Evolutionary conservation across 2,888 invertebrate species (phyloP).

Genomic region (Phragmatobia fuliginosa): DNA sequence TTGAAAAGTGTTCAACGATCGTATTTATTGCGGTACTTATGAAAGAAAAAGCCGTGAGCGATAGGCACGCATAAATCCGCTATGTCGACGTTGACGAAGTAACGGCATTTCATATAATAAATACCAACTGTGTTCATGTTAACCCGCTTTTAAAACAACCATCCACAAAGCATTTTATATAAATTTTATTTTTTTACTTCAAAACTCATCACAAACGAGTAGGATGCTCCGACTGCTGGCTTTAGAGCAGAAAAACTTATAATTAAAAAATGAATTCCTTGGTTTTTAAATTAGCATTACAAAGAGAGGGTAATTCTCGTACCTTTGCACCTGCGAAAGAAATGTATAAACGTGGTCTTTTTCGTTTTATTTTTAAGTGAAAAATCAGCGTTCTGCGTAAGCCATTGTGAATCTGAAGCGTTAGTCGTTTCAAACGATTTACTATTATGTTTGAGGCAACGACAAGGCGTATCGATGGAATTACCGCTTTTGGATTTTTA

Average conservation of each 20-base stretch:
- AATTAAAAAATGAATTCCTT: slow-evolving; percentile 87
- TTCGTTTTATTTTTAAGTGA: slow-evolving; percentile 76
- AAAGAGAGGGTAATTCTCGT: slow-evolving; percentile 85
- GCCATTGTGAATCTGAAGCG: slow-evolving; percentile 36
- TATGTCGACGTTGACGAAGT: slow-evolving; percentile 40
- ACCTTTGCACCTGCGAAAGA: slow-evolving; percentile 81
- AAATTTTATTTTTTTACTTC: slow-evolving; percentile 68
- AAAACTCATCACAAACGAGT: slow-evolving; percentile 79
- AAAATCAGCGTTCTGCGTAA: slow-evolving; percentile 71
- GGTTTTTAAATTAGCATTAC: slow-evolving; percentile 86
- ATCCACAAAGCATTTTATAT: slow-evolving; percentile 61
- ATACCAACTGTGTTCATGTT: slow-evolving; percentile 42
- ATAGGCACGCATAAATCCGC: slow-evolving; percentile 34
- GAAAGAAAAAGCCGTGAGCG: slow-evolving; percentile 31
- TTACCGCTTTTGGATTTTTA: not conserved
- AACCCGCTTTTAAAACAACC: slow-evolving; percentile 42
- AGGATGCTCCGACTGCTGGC: slow-evolving; percentile 81
- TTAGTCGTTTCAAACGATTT: slow-evolving; percentile 17
- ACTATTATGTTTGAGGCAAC: slow-evolving; percentile 1
- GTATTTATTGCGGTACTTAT: slow-evolving; percentile 21
- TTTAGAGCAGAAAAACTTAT: slow-evolving; percentile 85
- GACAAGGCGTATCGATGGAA: not conserved
- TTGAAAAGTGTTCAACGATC: slow-evolving; percentile 16
- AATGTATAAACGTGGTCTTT: slow-evolving; percentile 77
- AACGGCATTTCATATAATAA: slow-evolving; percentile 40